Evolutionary conservation across 2,113 vertebrate genomes (phyloP), one percentile per base, ranked within the genome.

Genomic region (Rynchops niger): DNA sequence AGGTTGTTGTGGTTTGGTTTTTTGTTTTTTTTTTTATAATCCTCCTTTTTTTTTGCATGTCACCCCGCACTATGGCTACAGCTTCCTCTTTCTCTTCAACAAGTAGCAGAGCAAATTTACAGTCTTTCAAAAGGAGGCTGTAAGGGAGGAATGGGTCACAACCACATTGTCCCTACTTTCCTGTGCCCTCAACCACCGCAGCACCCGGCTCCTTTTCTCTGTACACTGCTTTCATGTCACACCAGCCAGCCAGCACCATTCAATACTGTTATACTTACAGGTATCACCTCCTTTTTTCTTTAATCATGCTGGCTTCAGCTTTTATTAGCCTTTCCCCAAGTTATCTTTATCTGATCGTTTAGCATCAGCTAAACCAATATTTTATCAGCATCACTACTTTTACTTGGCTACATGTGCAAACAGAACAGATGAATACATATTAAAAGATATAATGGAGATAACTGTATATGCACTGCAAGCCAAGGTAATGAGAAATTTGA

Each of bases 221-320:
- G 15, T 5, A 45, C 38, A 4, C 19, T 27, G n/a, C 0, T 0
- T 22, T 84, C 34, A n/a, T 0, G 2, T 11, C 1, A 9, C 65
- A 47, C 18, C 55, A 87, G 52, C 26, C 70, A 65, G 43, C 29
- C 78, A 92, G 80, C 55, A 63, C 21, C 12, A 5, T 21, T 32
- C 89, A 56, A n/a, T 50, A 56, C 32, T 40, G 5, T 53, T 34
- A 29, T 5, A 67, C 55, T 73, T 87, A 49, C 18, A 72, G 55
- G 29, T 74, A 76, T 55, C 15, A 1, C 27, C 12, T 82, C n/a
- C 6, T 83, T 82, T 49, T 47, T 61, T 26, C 6, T 82, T 93
- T 82, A 49, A 80, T 92, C 90, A 47, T 38, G 40, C 34, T 40
- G 49, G 56, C 52, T 78, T 88, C 62, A 69, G 27, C 45, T 94